These are phyloP conservation scores for Thomomys bottae DNA, from an alignment of 2,113 vertebrate genomes.

Conservation along the genomic window DNA sequence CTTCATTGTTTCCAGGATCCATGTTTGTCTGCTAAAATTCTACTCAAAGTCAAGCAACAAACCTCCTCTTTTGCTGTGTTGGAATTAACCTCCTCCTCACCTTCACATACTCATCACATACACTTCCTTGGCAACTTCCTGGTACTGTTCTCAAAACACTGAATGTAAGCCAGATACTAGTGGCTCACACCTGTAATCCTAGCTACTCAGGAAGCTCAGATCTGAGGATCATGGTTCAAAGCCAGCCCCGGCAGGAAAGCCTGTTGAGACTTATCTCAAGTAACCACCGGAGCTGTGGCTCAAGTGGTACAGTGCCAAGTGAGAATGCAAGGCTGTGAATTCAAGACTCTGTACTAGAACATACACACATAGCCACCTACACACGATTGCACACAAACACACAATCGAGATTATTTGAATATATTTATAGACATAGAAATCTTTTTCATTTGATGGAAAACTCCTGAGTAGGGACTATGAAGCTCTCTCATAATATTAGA, in stretches of 20 bases:
- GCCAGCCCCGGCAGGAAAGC: no score
- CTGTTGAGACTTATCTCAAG: no score
- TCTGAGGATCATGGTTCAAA: no score
- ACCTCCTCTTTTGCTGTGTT: not conserved
- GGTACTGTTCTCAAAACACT: conserved; percentile 3
- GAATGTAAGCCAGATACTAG: not conserved
- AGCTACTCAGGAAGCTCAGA: no score
- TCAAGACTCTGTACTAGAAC: no score
- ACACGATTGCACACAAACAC: no score
- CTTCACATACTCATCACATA: rapidly evolving
- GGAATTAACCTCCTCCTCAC: not conserved
- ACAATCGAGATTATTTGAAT: not conserved
- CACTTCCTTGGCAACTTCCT: not conserved
- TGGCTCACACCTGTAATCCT: no score
- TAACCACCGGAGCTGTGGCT: no score
- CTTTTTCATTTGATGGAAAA: not conserved
- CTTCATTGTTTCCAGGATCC: not conserved
- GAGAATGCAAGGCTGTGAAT: no score
- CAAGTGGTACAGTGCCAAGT: no score
- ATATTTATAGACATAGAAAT: not conserved
- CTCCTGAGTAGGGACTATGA: not conserved
- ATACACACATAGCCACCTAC: no score
- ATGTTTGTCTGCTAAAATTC: conserved; percentile 19
- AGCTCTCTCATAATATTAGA: not conserved
- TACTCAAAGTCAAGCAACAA: conserved; percentile 15